phyloP scores from a whole-genome alignment of 2,113 vertebrate species.

The Herpetotheres cachinnans region DNA sequence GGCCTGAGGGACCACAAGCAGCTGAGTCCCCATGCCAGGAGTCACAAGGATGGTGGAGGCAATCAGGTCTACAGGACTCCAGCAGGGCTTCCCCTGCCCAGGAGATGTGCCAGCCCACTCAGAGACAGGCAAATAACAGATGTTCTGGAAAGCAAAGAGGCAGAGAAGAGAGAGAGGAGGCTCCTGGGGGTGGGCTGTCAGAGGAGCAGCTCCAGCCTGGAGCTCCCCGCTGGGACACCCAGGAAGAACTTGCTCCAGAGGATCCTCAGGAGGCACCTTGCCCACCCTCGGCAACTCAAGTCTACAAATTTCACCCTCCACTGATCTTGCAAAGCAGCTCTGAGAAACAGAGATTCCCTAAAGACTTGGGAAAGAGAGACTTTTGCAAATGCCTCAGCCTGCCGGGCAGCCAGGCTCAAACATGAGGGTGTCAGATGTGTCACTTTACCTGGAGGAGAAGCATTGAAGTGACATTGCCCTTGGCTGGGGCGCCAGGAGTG shows the following conservation, averaged over 20 bases:
- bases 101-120: neutral
- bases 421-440: fast-evolving
- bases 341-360: neutral
- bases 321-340: neutral
- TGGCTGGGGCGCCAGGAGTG: neutral
- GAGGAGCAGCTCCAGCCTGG: neutral
- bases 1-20: neutral
- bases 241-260: neutral
- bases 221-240: neutral
- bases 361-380: neutral
- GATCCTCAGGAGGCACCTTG: conserved; percentile 24
- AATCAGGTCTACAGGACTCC: neutral
- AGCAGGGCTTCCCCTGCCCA: neutral
- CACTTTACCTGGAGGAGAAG: neutral
- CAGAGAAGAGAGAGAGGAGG: neutral
- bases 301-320: neutral
- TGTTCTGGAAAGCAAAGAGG: neutral
- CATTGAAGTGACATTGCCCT: neutral
- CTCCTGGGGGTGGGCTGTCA: neutral
- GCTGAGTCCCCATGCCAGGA: fast-evolving
- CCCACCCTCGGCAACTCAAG: neutral
- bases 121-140: neutral
- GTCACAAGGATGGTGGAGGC: neutral
- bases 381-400: neutral
- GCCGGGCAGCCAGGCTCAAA: neutral